Conservation (phyloP, 2,113 vertebrate species). For the Calypte anna region DNA sequence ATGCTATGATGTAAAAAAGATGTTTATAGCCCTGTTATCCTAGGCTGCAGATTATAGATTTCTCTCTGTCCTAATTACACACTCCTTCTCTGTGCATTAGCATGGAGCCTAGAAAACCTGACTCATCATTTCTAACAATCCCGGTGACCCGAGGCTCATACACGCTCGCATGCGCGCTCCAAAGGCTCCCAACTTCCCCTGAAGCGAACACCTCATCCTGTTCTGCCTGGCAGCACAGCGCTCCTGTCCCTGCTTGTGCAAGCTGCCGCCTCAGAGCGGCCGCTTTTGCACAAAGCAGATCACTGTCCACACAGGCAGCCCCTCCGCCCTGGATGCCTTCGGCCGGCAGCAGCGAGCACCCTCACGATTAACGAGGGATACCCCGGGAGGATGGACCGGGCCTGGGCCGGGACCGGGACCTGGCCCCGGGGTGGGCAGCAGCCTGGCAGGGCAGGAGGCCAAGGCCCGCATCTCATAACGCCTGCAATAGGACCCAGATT, state of each 20-base stretch:
- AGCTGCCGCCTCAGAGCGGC: neutral
- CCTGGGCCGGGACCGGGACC: neutral
- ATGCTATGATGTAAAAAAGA: neutral
- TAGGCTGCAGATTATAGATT: neutral
- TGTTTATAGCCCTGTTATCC: neutral
- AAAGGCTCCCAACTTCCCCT: neutral
- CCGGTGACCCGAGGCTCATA: neutral
- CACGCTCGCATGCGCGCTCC: neutral
- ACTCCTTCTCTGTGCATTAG: conserved; percentile 39
- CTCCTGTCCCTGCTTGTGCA: neutral
- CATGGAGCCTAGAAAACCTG: conserved; percentile 51
- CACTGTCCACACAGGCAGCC: neutral
- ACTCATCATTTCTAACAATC: conserved; percentile 54
- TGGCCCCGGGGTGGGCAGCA: too few relatives aligned
- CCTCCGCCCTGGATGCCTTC: neutral
- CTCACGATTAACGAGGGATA: neutral
- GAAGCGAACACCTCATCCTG: neutral
- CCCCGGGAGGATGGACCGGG: neutral
- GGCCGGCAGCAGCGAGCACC: neutral
- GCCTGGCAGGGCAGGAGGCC: neutral
- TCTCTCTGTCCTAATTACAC: conserved; percentile 36
- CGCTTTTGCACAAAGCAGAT: neutral
- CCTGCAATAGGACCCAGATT: too few relatives aligned
- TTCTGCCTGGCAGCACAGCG: conserved; percentile 4
- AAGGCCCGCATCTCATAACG: neutral